Evolutionary conservation across 1,140 invertebrate genomes (phyloP).

Genomic region (Drosophila guanche): DNA sequence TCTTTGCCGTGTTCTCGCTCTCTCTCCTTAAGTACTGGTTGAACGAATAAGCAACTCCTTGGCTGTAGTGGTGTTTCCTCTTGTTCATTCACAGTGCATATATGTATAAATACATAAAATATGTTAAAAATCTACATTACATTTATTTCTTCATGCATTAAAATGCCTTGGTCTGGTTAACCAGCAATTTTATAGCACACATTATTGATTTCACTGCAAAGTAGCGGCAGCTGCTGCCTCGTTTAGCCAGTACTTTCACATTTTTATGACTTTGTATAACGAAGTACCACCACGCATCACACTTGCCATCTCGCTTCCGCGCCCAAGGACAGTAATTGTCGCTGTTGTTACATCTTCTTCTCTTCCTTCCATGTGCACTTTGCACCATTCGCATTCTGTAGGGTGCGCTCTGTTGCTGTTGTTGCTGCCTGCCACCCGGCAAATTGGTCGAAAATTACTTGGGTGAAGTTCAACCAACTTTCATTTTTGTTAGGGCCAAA

Average conservation of each 20-base stretch:
- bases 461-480: constrained; percentile 79
- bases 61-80: no score
- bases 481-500: constrained; percentile 76
- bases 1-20: background rate
- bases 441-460: constrained; percentile 11
- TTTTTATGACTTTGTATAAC: no score
- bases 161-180: no score
- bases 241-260: no score
- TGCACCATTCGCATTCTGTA: constrained; percentile 49
- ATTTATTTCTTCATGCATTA: no score
- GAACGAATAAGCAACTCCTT: no score
- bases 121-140: no score
- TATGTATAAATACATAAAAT: no score
- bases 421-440: constrained; percentile 20
- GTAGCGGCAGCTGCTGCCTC: background rate
- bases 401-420: constrained; percentile 2
- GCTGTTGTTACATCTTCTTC: constrained; percentile 32
- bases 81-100: no score
- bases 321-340: constrained; percentile 67
- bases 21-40: background rate
- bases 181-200: no score
- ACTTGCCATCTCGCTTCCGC: constrained; percentile 17
- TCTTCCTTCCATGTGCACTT: constrained; percentile 37
- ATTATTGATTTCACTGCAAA: background rate
- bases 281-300: no score